Conservation (phyloP, 1,140 invertebrate genomes). For the Drosophila littoralis region DNA sequence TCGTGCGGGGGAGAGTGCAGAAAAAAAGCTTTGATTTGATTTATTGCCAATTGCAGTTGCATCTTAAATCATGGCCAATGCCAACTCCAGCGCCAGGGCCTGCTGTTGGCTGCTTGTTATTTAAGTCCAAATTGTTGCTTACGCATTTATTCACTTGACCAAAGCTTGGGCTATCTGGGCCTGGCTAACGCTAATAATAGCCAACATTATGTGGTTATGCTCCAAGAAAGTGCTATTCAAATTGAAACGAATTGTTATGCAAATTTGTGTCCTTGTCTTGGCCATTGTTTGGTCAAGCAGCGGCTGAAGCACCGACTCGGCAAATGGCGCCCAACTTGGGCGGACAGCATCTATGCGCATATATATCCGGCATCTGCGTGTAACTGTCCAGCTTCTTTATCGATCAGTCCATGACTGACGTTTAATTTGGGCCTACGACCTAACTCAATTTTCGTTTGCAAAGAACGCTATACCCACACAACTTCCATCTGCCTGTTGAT, state of each 20-base stretch:
- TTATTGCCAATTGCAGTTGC: constrained; percentile 64
- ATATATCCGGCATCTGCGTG: background rate
- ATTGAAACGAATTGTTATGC: constrained; percentile 69
- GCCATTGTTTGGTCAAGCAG: background rate
- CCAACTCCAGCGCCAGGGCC: constrained; percentile 19
- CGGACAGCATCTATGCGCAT: background rate
- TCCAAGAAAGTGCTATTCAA: constrained; percentile 53
- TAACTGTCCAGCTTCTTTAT: constrained; percentile 2
- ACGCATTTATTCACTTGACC: constrained; percentile 47
- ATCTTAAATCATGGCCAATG: constrained; percentile 61
- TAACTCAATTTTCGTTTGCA: constrained; percentile 26
- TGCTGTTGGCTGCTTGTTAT: constrained; percentile 39
- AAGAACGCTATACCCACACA: constrained; percentile 23
- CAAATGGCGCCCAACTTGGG: background rate
- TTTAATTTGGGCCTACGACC: constrained; percentile 52
- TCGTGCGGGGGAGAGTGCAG: background rate
- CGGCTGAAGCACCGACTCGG: background rate
- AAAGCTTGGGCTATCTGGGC: background rate
- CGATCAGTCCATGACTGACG: constrained; percentile 48
- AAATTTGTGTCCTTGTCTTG: constrained; percentile 50
- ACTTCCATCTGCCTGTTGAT: constrained; percentile 29
- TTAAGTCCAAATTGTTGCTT: constrained; percentile 63
- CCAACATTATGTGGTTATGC: constrained; percentile 37
- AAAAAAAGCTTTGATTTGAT: constrained; percentile 65
- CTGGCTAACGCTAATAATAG: constrained; percentile 40